These are phyloP conservation scores for Pluvianellus socialis DNA, from an alignment of 2,113 vertebrate species.

Conservation along the genomic window DNA sequence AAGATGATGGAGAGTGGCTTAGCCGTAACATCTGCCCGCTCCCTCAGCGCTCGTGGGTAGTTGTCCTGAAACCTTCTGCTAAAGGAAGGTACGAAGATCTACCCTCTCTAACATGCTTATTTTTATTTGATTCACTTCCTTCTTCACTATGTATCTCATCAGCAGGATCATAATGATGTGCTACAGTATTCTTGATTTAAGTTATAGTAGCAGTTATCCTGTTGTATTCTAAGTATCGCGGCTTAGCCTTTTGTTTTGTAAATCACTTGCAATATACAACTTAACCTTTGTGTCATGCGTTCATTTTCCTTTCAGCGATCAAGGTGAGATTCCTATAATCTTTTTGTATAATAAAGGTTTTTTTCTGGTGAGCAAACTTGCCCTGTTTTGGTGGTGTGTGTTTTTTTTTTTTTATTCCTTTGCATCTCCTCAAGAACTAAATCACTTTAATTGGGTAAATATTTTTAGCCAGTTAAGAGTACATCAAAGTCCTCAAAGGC, in stretches of 20 bases:
- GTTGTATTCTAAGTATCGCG: neutral
- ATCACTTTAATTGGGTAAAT: neutral
- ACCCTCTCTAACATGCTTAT: neutral
- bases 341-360: neutral
- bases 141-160: neutral
- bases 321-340: neutral
- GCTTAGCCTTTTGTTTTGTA: neutral
- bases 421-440: neutral
- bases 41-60: neutral
- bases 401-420: neutral
- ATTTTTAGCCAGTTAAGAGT: neutral
- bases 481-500: neutral
- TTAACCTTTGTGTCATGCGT: neutral
- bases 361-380: neutral
- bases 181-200: neutral
- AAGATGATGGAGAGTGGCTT: neutral
- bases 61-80: neutral
- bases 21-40: neutral
- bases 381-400: too few relatives aligned
- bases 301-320: neutral
- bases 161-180: neutral
- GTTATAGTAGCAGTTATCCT: neutral
- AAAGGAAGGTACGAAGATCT: neutral
- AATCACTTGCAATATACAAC: neutral
- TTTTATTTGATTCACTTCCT: neutral